These are phyloP conservation scores for Ophioninae sp. DNA, from an alignment of 2,888 invertebrate species.

Conservation along the genomic window DNA sequence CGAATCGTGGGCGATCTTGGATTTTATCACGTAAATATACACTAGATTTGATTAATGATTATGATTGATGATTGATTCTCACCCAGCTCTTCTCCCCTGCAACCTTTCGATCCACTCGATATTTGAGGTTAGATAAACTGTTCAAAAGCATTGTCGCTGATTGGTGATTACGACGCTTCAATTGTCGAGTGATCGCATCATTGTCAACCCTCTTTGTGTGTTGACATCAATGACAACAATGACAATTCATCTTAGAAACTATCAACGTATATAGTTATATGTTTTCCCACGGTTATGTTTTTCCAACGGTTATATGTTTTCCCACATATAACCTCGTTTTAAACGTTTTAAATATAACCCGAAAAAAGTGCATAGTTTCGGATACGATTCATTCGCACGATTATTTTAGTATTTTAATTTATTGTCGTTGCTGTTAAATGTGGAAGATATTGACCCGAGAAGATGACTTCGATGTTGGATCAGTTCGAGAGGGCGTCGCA, in stretches of 20 bases:
- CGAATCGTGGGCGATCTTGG: neutral
- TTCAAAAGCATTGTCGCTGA: slow-evolving; percentile 4
- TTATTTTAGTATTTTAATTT: neutral
- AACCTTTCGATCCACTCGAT: neutral
- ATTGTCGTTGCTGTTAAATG: slow-evolving; percentile 16
- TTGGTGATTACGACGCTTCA: too few relatives aligned
- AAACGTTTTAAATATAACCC: neutral
- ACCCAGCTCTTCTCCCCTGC: neutral
- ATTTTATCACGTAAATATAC: slow-evolving; percentile 5
- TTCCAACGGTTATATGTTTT: too few relatives aligned
- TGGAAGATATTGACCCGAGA: slow-evolving; percentile 19
- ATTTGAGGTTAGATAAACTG: slow-evolving; percentile 50
- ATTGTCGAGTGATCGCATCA: too few relatives aligned
- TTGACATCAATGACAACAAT: too few relatives aligned
- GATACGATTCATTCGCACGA: neutral
- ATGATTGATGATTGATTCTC: too few relatives aligned
- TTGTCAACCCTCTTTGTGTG: too few relatives aligned
- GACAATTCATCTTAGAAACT: too few relatives aligned
- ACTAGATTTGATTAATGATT: neutral
- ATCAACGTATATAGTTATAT: too few relatives aligned
- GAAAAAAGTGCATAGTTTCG: neutral
- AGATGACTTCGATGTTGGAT: slow-evolving; percentile 92
- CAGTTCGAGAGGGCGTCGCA: slow-evolving; percentile 92
- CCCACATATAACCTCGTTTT: neutral
- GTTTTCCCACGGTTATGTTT: too few relatives aligned